Evolutionary conservation across 2,888 invertebrate species (phyloP).

Genomic region (Tetranychus truncatus): DNA sequence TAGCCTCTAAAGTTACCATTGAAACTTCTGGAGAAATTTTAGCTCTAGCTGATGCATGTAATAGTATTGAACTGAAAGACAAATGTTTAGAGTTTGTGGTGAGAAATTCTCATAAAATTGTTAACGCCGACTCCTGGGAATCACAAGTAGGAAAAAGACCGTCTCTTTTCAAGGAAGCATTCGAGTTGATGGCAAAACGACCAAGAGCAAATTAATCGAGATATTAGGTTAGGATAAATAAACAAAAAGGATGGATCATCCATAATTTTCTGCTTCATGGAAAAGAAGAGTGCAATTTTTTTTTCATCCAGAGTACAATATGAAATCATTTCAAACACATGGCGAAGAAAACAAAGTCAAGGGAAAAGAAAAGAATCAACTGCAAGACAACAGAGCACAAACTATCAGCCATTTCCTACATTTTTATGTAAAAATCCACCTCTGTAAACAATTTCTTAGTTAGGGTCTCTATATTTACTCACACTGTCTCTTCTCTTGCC

Average conservation of each 20-base stretch:
- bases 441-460: neutral
- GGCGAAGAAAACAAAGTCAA: too few species aligned
- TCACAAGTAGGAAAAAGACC: slow-evolving; percentile 7
- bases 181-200: neutral
- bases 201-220: neutral
- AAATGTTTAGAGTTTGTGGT: slow-evolving; percentile 8
- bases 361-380: too few species aligned
- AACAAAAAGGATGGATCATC: neutral
- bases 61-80: slow-evolving; percentile 6
- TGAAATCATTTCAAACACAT: too few species aligned
- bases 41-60: slow-evolving; percentile 6
- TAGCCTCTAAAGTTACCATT: slow-evolving; percentile 4
- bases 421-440: too few species aligned
- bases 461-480: neutral
- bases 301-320: too few species aligned
- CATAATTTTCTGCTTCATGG: neutral
- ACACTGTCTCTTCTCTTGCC: neutral
- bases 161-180: slow-evolving; percentile 12
- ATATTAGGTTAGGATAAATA: neutral
- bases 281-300: too few species aligned
- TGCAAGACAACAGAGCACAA: too few species aligned
- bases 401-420: too few species aligned
- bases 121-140: neutral
- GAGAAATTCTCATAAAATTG: slow-evolving; percentile 4
- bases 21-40: slow-evolving; percentile 5